phyloP scores from a whole-genome alignment of 2,797 vertebrate genomes.

The Carapus acus region DNA sequence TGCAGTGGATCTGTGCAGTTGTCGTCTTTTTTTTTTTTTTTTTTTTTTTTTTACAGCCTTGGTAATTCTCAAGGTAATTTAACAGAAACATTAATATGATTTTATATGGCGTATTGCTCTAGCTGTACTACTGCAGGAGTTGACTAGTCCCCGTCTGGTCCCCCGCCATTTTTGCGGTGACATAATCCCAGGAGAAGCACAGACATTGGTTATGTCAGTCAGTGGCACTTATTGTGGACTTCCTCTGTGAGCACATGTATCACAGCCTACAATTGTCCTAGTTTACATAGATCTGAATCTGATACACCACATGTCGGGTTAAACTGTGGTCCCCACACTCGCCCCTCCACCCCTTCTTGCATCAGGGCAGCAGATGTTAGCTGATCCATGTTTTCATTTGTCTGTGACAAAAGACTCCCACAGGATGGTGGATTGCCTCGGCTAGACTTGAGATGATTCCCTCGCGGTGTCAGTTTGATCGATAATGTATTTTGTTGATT shows the following conservation, averaged over 20 bases:
- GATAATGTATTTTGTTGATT: conserved; percentile 29
- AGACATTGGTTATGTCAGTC: conserved; percentile 16
- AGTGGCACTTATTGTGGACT: conserved; percentile 10
- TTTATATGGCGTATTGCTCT: not conserved
- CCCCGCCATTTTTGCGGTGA: conserved; percentile 3
- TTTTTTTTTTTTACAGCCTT: not conserved
- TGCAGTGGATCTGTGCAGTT: no score
- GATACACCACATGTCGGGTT: no score
- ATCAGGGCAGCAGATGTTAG: conserved; percentile 11
- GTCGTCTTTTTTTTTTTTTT: not conserved
- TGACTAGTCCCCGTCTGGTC: no score
- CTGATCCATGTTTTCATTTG: conserved; percentile 11
- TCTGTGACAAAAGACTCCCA: conserved; percentile 16
- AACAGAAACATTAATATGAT: conserved; percentile 1
- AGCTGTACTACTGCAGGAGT: conserved; percentile 2
- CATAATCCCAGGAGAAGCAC: conserved; percentile 20
- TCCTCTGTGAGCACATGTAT: not conserved
- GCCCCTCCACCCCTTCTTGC: not conserved
- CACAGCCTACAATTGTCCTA: conserved; percentile 2
- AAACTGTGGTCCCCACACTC: conserved; percentile 8
- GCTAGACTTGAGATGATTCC: conserved; percentile 6
- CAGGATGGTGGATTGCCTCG: conserved; percentile 13
- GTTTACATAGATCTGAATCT: no score
- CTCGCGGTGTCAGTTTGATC: conserved; percentile 27
- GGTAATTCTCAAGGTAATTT: conserved; percentile 4